Evolutionary conservation across 2,113 vertebrate species (phyloP), one percentile per base, ranked within the genome.

Genomic region (Haliaeetus leucogaster): DNA sequence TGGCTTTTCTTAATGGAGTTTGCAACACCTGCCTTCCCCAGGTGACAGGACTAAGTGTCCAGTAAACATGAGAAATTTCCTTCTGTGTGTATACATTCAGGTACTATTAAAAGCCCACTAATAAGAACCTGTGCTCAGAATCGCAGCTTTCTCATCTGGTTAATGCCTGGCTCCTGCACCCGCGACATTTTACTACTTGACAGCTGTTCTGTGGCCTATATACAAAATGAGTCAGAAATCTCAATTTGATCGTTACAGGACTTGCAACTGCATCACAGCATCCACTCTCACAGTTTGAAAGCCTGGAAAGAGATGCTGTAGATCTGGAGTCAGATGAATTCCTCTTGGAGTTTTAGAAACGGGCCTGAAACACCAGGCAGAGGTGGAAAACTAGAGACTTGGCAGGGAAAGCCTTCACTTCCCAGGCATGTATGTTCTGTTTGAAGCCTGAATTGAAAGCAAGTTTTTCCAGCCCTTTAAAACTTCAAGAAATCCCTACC

Each of bases 391-490:
- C n/a, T 7, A n/a, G 67, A 78, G 72, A 45, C 56, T 71, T 88
- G 94, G 79, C 82, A 55, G 27, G 77, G 52, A 70, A 38, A 47
- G 42, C 48, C 62, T 89, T 85, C 16, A 6, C 32, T 90, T 94
- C 66, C 58, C 58, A 45, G 50, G 36, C 3, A 1, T 29, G 14
- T 15, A 13, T 3, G 4, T 63, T 87, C 77, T 86, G 23, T 85
- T 91, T 95, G 87, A 93, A 94, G 55, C 55, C 34, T 83, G 74
- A 83, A 80, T 40, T 7, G 71, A 94, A 86, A 84, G 86, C 67
- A 78, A 63, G 8, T 63, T 97, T 94, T 95, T 85, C 93, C 89
- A 95, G 58, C 58, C 38, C 38, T 80, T 97, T 86, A 76, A 89
- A 92, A 83, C 61, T 25, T 78, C 13, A 48, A 86, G 74, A 95